Conservation (phyloP, 2,888 invertebrate species). For the Gibbula magus region DNA sequence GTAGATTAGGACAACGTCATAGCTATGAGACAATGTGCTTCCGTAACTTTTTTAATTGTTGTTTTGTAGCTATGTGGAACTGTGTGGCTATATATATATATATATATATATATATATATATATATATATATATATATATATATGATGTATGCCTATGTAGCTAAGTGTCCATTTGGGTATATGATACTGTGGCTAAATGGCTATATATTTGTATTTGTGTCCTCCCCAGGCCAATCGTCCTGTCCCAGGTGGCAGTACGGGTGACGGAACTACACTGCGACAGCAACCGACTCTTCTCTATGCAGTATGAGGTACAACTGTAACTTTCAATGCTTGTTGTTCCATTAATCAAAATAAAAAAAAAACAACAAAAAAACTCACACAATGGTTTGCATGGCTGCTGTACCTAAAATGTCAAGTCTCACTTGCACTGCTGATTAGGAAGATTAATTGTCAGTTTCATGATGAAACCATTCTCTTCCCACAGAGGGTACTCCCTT, state of each 20-base stretch:
- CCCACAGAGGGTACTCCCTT: too few species aligned
- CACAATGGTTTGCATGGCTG: too few species aligned
- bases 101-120: neutral
- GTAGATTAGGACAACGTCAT: too few species aligned
- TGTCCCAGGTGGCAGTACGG: neutral
- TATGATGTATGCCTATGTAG: neutral
- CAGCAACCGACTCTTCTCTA: neutral
- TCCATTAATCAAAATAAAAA: too few species aligned
- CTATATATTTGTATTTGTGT: neutral
- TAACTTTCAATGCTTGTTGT: too few species aligned
- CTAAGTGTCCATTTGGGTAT: neutral
- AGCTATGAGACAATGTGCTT: conserved; percentile 25
- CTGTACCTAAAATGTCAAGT: too few species aligned
- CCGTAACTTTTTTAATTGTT: neutral
- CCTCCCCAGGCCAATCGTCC: neutral
- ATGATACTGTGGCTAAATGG: neutral
- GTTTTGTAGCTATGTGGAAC: too few species aligned
- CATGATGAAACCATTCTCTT: too few species aligned
- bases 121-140: neutral
- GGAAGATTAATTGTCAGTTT: too few species aligned
- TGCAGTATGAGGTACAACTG: neutral
- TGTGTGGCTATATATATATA: neutral
- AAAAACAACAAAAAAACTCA: too few species aligned
- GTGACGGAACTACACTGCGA: neutral
- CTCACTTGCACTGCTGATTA: too few species aligned